A percentile compares a stretch with the other conserved stretches of the same genome.
phyloP scores from a whole-genome alignment of 2,888 invertebrate species.

The Ophioninae sp. region DNA sequence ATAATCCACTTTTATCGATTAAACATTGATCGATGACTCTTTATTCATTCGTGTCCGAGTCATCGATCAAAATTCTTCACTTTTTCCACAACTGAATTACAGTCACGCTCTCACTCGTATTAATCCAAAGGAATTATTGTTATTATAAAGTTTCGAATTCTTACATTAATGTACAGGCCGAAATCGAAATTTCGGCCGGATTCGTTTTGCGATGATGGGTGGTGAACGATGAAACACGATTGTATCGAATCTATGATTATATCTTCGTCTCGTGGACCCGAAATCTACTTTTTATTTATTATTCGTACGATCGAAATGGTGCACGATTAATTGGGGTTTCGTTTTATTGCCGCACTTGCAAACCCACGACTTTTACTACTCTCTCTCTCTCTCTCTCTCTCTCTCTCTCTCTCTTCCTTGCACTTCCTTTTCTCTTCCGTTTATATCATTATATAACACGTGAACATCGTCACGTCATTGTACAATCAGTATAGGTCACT shows the following conservation, averaged over 20 bases:
- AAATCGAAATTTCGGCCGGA: neutral
- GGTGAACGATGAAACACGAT: constrained; percentile 17
- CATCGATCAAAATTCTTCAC: no score
- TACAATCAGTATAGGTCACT: neutral
- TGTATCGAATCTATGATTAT: constrained; percentile 28
- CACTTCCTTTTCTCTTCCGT: neutral
- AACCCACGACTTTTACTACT: constrained; percentile 24
- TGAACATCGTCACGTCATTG: constrained; percentile 4
- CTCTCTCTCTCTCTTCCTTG: neutral
- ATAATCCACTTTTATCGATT: no score
- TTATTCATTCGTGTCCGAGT: no score
- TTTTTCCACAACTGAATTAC: no score
- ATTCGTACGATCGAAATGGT: neutral
- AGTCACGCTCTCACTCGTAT: no score
- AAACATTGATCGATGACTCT: no score
- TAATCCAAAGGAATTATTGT: neutral
- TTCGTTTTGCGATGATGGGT: constrained; percentile 3
- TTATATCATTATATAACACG: constrained; percentile 10
- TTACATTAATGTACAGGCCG: neutral
- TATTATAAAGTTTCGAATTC: no score
- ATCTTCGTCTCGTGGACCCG: constrained; percentile 24
- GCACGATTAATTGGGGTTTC: constrained; percentile 1
- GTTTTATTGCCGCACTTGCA: constrained; percentile 48
- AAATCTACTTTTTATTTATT: constrained; percentile 6
- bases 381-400: constrained; percentile 6